phyloP scores from a whole-genome alignment of 2,113 vertebrate species.

The Marmota monax region DNA sequence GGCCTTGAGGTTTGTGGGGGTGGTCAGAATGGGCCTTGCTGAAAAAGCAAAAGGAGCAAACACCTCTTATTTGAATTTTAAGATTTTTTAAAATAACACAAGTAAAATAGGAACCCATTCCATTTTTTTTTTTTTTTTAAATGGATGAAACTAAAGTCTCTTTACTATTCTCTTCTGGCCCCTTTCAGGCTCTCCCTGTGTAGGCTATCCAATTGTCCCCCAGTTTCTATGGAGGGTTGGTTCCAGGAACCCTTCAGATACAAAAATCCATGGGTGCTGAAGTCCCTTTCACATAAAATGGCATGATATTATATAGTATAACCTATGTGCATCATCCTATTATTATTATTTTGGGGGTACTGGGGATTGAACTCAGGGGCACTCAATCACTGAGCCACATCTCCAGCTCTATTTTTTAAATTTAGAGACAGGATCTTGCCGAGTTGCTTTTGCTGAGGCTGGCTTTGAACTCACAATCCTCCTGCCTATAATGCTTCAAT shows the following conservation, averaged over 20 bases:
- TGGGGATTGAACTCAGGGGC: not conserved
- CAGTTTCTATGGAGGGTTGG: not conserved
- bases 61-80: not conserved
- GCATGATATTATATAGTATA: no score
- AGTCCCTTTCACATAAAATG: not conserved
- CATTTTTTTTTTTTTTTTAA: not conserved
- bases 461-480: no score
- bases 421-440: no score
- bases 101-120: not conserved
- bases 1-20: not conserved
- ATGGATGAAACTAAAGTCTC: not conserved
- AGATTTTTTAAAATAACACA: not conserved
- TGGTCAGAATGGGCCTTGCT: not conserved
- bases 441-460: no score
- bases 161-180: not conserved
- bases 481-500: not conserved
- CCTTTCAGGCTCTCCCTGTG: fast-evolving
- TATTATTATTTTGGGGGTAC: not conserved
- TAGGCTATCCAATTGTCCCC: no score
- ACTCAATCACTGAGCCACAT: not conserved
- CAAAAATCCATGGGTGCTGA: not conserved
- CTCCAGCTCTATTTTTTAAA: no score
- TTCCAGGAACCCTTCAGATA: not conserved
- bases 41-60: not conserved
- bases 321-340: no score